A percentile compares a stretch with the other conserved stretches of the same genome.
Evolutionary conservation across 1,140 invertebrate species (phyloP).

Genomic region (Pemphigus obesinymphae): DNA sequence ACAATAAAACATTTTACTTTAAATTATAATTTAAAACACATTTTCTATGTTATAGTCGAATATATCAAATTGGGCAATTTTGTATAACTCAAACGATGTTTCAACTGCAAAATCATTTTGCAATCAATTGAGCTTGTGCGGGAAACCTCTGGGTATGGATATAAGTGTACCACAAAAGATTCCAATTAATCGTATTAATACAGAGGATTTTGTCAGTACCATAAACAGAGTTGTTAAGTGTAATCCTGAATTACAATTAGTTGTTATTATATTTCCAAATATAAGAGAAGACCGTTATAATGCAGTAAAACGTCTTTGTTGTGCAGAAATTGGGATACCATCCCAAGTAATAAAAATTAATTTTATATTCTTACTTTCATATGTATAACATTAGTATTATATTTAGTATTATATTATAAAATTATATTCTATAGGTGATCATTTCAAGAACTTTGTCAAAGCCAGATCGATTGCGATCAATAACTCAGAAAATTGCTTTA

Average conservation of each 20-base stretch:
- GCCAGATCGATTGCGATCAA: slow-evolving; percentile 65
- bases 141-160: slow-evolving; percentile 62
- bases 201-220: neutral
- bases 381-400: too few relatives aligned
- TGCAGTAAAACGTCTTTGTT: slow-evolving; percentile 84
- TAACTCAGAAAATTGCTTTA: slow-evolving; percentile 85
- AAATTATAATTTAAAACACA: too few relatives aligned
- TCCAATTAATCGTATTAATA: neutral
- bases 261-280: slow-evolving; percentile 75
- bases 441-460: slow-evolving; percentile 66
- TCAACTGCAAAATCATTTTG: slow-evolving; percentile 60
- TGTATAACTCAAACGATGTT: slow-evolving; percentile 61
- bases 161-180: slow-evolving; percentile 56
- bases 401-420: too few relatives aligned
- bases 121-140: slow-evolving; percentile 57
- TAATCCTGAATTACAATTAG: slow-evolving; percentile 58
- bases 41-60: slow-evolving; percentile 53
- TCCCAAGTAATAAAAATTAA: slow-evolving; percentile 70
- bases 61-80: slow-evolving; percentile 62
- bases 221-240: neutral
- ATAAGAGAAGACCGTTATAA: slow-evolving; percentile 78
- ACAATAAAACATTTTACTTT: too few relatives aligned
- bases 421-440: slow-evolving; percentile 56
- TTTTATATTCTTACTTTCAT: too few relatives aligned
- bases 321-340: slow-evolving; percentile 70